Evolutionary conservation across 2,888 invertebrate genomes (phyloP).

Genomic region (Pogonocherus hispidulus): DNA sequence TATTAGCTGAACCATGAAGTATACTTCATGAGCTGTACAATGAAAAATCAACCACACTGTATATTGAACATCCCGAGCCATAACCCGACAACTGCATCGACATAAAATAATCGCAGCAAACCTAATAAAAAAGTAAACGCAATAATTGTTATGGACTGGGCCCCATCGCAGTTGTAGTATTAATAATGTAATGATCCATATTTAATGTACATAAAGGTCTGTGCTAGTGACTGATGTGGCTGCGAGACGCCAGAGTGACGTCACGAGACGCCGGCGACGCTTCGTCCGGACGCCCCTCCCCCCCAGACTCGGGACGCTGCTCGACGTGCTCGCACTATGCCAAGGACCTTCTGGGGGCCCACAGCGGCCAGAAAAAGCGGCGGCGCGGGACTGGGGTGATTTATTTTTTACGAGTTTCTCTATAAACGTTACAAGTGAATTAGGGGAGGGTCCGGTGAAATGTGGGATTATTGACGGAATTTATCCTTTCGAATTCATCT

Average conservation of each 20-base stretch:
- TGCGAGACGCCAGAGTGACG: constrained; percentile 63
- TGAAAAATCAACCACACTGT: too few species aligned
- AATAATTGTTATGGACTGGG: constrained; percentile 46
- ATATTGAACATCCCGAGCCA: background rate
- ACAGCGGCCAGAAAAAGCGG: constrained; percentile 8
- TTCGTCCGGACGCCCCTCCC: constrained; percentile 56
- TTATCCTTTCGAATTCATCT: too few species aligned
- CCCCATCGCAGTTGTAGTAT: constrained; percentile 43
- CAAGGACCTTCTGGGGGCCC: constrained; percentile 39
- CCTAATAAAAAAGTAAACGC: constrained; percentile 32
- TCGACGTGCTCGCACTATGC: constrained; percentile 42
- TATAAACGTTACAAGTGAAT: constrained; percentile 23
- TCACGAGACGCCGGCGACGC: constrained; percentile 63
- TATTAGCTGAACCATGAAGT: too few species aligned
- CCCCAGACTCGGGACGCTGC: constrained; percentile 43
- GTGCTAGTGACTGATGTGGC: constrained; percentile 61
- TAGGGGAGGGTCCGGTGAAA: constrained; percentile 3
- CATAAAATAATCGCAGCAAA: constrained; percentile 8
- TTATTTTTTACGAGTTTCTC: constrained; percentile 17
- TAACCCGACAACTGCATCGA: constrained; percentile 1
- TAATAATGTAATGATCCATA: constrained; percentile 58
- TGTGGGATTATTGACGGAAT: constrained; percentile 7
- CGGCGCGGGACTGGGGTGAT: constrained; percentile 2
- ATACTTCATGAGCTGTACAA: too few species aligned
- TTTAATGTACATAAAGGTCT: constrained; percentile 59